Conservation (phyloP, 2,797 vertebrate genomes). For the Carcharodon carcharias region DNA sequence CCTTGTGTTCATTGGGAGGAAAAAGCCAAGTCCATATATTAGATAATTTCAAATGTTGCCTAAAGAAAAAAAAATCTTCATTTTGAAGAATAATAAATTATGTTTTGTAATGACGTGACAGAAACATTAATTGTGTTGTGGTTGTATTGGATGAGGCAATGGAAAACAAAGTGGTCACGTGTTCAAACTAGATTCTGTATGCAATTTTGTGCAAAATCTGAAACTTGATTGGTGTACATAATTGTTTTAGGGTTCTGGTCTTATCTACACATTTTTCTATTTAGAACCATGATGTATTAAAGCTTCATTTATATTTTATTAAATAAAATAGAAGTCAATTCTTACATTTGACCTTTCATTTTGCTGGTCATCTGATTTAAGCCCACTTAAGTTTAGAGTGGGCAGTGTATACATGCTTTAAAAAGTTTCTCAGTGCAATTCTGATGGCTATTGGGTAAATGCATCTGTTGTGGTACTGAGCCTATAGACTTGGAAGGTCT, state of each 20-base stretch:
- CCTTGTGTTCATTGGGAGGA: not conserved
- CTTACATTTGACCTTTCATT: not conserved
- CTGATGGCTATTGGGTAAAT: not conserved
- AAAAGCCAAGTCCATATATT: constrained; percentile 2
- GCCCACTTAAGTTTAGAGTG: not conserved
- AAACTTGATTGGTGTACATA: constrained; percentile 34
- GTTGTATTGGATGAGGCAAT: constrained; percentile 1
- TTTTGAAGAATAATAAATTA: constrained; percentile 14
- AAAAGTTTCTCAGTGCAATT: not conserved
- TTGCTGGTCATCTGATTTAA: not conserved
- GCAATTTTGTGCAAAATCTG: constrained; percentile 33
- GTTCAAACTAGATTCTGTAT: constrained; percentile 31
- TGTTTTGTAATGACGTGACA: constrained; percentile 7
- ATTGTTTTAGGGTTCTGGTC: constrained; percentile 25
- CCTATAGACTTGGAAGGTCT: not conserved
- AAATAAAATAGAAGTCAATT: constrained; percentile 32
- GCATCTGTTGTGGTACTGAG: not conserved
- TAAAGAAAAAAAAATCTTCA: not conserved
- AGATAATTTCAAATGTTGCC: not conserved
- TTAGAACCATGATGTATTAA: constrained; percentile 36
- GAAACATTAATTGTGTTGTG: constrained; percentile 16
- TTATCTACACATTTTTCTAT: constrained; percentile 34
- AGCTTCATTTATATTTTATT: constrained; percentile 37
- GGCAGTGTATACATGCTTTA: not conserved
- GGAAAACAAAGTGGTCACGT: not conserved